Evolutionary conservation across 2,113 vertebrate species (phyloP).

Genomic region (Bubo blakistoni): DNA sequence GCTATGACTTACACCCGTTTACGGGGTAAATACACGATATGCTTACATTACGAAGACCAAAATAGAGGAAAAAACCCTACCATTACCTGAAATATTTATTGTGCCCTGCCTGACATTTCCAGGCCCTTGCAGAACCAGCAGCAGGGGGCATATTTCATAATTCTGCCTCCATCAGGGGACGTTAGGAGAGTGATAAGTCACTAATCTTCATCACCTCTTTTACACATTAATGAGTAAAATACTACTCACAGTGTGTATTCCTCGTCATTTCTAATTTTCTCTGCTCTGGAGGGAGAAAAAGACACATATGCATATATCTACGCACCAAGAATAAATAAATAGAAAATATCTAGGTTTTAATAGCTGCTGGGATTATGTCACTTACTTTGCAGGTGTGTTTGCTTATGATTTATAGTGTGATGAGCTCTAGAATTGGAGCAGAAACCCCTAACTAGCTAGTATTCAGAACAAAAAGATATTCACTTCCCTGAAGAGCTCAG

Average conservation of each 20-base stretch:
- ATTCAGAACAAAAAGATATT: background rate
- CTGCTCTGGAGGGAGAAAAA: background rate
- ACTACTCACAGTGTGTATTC: background rate
- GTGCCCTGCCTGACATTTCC: background rate
- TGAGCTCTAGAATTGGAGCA: slow-evolving; percentile 25
- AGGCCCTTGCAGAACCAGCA: background rate
- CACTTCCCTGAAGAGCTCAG: background rate
- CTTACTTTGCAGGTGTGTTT: slow-evolving; percentile 43
- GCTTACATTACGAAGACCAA: background rate
- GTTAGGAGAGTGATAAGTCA: background rate
- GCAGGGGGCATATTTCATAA: slow-evolving; percentile 38
- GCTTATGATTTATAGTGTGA: slow-evolving; percentile 31
- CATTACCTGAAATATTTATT: background rate
- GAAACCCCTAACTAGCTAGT: background rate
- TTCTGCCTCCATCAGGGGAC: background rate
- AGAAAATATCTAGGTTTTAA: background rate
- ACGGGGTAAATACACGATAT: background rate
- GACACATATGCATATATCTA: background rate
- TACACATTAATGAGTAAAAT: background rate
- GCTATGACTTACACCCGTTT: background rate
- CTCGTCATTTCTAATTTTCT: background rate
- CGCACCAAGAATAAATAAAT: background rate
- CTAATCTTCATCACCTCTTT: slow-evolving; percentile 9
- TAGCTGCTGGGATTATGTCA: slow-evolving; percentile 32
- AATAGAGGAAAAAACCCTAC: background rate